Base-by-base conservation (phyloP, 1,140 invertebrate genomes). In the Plectrocnemia conspersa region DNA sequence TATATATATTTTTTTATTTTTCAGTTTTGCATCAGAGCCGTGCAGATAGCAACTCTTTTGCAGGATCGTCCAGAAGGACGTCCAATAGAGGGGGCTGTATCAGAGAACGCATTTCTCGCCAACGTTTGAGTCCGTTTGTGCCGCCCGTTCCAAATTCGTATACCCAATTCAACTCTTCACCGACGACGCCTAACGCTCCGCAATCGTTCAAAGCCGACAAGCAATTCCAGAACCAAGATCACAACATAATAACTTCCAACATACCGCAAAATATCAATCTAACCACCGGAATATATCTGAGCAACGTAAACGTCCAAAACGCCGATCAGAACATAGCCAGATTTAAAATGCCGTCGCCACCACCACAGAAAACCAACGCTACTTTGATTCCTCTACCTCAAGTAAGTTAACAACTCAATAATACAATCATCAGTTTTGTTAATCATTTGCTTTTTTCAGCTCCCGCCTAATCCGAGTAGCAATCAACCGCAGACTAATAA, bases 341-440 rank as follows among this genome's bases (percentile, higher is more conserved):
- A 23, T 60, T 60, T 27, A 60, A 60, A 47, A 60, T 60, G 38
- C 58, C 58, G 3, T 60, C 58, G 15, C 58, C 58, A n/a, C 58
- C 58, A 10, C 54, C 54, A 4, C 58, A 60, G 29, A 27, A 52
- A 7, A 35, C 15, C n/a, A 60, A 56, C 44, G 24, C 24, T 23
- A 13, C 57, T 4, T 22, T 56, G 19, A 42, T 40, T 23, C 5
- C 40, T 2, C n/a, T 33, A 22, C 24, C 46, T 41, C 42, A 56
- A 38, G 33, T 44, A 47, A 29, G 15, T 29, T 18, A 25, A n/a
- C 10, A 47, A 24, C 15, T 24, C 22, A 47, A 18, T 32, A 25
- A 4, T 41, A 7, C 24, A 10, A 24, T 47, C 19, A 24, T 25
- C 16, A 47, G 19, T 47, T 29, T 47, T n/a, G 19, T n/a, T n/a